Evolutionary conservation across 2,797 vertebrate species (phyloP).

Genomic region (Cottoperca gobio): DNA sequence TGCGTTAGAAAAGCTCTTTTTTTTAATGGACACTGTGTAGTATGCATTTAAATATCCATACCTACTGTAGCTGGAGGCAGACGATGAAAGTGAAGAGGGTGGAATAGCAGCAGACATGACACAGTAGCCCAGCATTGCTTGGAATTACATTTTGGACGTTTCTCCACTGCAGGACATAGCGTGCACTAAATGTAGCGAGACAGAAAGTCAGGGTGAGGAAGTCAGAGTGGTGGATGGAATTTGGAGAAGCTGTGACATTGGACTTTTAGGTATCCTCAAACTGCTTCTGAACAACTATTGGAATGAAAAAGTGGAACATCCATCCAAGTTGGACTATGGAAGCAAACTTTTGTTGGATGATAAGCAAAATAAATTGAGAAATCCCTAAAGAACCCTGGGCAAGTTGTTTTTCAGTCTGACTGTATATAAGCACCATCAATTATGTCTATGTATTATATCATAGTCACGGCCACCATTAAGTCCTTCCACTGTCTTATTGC

Average conservation of each 20-base stretch:
- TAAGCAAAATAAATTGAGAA: conserved; percentile 33
- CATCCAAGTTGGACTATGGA: conserved; percentile 7
- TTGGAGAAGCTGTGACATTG: conserved; percentile 24
- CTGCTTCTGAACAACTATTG: conserved; percentile 23
- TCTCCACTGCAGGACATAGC: conserved; percentile 10
- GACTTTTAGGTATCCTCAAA: conserved; percentile 10
- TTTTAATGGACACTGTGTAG: conserved; percentile 4
- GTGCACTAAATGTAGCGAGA: neutral
- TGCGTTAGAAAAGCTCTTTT: conserved; percentile 1
- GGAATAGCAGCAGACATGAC: conserved; percentile 17
- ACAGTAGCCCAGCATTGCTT: conserved; percentile 5
- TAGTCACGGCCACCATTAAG: conserved; percentile 11
- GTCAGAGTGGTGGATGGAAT: conserved; percentile 6
- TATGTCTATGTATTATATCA: conserved; percentile 30
- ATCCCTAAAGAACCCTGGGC: conserved; percentile 7
- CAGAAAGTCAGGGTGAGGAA: conserved; percentile 17
- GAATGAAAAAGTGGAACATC: conserved; percentile 30
- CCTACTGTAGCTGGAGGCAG: neutral
- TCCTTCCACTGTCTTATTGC: conserved; percentile 2
- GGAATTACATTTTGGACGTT: neutral
- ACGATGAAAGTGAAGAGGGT: conserved; percentile 5
- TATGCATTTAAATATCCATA: conserved; percentile 7
- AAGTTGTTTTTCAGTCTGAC: conserved; percentile 45
- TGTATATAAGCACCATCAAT: conserved; percentile 34
- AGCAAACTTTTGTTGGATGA: conserved; percentile 24